Conservation (phyloP, 37 sponge, comb jelly and placozoan genomes). For the Beroe ovata region DNA sequence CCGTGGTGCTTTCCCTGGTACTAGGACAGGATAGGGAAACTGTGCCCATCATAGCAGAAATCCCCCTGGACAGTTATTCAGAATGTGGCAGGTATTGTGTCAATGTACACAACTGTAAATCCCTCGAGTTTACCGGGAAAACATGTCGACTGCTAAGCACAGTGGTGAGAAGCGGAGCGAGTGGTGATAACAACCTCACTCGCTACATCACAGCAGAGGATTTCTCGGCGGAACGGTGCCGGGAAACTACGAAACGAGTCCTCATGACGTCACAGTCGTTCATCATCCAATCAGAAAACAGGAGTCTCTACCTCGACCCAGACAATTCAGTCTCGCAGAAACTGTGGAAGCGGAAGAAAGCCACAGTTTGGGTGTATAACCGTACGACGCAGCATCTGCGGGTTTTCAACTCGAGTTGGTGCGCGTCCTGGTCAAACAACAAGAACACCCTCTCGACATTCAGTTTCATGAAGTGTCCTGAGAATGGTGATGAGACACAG, state of each 20-base stretch:
- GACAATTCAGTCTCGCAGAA: neutral
- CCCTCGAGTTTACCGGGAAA: neutral
- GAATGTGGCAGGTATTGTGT: conserved; percentile 9
- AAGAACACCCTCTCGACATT: neutral
- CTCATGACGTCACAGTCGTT: neutral
- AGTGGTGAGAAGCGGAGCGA: too few relatives aligned
- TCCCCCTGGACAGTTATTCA: neutral
- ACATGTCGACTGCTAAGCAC: neutral
- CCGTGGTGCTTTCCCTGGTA: too few relatives aligned
- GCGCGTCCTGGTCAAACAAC: neutral
- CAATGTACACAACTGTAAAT: neutral
- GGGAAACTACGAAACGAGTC: neutral
- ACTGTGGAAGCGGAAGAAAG: conserved; percentile 5
- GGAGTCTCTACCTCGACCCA: neutral
- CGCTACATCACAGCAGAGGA: too few relatives aligned
- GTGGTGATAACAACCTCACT: too few relatives aligned
- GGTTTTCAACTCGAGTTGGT: neutral
- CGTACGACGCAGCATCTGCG: neutral
- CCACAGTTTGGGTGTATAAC: neutral
- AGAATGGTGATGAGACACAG: neutral
- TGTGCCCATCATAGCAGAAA: too few relatives aligned
- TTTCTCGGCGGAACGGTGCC: neutral
- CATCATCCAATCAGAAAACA: conserved; percentile 19
- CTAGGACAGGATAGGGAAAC: too few relatives aligned
- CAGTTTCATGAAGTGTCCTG: neutral